Percentiles rank a stretch among this genome's conserved stretches.
Evolutionary conservation across 1,140 invertebrate genomes (phyloP).

Genomic region (Venustaconcha ellipsiformis): DNA sequence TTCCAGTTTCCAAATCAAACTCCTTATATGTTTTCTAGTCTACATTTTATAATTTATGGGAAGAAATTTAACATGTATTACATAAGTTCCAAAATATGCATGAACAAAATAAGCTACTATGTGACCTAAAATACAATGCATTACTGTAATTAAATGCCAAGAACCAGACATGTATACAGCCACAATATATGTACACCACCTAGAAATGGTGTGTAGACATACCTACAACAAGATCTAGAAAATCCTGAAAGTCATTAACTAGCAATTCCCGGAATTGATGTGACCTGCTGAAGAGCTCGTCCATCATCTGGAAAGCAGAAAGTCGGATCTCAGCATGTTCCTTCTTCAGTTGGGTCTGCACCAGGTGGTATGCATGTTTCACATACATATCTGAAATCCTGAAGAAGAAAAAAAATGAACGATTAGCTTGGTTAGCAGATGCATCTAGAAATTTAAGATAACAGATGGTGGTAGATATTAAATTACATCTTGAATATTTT

Average conservation of each 20-base stretch:
- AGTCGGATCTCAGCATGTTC: slow-evolving; percentile 74
- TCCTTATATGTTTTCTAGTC: too few species aligned
- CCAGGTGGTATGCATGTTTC: slow-evolving; percentile 67
- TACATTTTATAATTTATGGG: too few species aligned
- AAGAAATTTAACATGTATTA: too few species aligned
- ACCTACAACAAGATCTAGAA: slow-evolving; percentile 70
- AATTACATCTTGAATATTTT: too few species aligned
- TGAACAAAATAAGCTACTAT: background rate
- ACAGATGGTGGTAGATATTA: too few species aligned
- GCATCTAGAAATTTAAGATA: too few species aligned
- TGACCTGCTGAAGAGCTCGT: slow-evolving; percentile 73
- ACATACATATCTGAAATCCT: slow-evolving; percentile 71
- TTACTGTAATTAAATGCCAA: background rate
- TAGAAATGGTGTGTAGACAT: slow-evolving; percentile 4
- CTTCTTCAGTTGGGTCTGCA: slow-evolving; percentile 71
- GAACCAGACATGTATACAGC: background rate
- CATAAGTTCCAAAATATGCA: background rate
- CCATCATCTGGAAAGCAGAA: slow-evolving; percentile 72
- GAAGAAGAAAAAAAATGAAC: slow-evolving; percentile 23
- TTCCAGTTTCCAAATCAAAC: too few species aligned
- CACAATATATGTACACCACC: background rate
- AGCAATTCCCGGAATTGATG: slow-evolving; percentile 72
- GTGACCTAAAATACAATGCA: background rate
- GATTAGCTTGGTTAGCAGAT: too few species aligned
- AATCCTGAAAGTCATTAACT: slow-evolving; percentile 70